Evolutionary conservation across 2,113 vertebrate species (phyloP).

Genomic region (Poeciliopsis turrubarensis): DNA sequence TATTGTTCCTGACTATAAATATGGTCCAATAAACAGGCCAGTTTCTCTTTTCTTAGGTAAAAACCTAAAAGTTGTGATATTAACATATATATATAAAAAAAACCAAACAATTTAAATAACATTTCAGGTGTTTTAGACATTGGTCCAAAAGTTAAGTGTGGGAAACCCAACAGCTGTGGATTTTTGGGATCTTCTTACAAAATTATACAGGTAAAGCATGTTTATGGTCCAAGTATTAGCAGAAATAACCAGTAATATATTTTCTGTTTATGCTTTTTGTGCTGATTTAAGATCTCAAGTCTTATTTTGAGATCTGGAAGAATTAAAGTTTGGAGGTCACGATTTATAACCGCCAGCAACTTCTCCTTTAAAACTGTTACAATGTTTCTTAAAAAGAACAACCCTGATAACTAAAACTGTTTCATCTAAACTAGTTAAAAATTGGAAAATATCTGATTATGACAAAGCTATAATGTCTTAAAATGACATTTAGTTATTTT

Average conservation of each 20-base stretch:
- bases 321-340: not conserved
- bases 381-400: no score
- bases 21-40: no score
- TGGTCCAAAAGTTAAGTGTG: not conserved
- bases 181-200: no score
- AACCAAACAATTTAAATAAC: not conserved
- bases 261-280: not conserved
- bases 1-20: no score
- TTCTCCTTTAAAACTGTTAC: not conserved
- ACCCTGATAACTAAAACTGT: no score
- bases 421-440: no score
- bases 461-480: no score
- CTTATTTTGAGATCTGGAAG: not conserved
- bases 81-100: not conserved
- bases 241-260: not conserved
- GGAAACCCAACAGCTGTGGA: not conserved
- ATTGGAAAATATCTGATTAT: no score
- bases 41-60: not conserved
- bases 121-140: not conserved
- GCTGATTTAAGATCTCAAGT: not conserved
- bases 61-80: not conserved
- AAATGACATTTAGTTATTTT: no score
- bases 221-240: not conserved
- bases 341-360: not conserved
- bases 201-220: not conserved